Evolutionary conservation across 2,797 vertebrate species (phyloP).

Genomic region (Dermochelys coriacea): DNA sequence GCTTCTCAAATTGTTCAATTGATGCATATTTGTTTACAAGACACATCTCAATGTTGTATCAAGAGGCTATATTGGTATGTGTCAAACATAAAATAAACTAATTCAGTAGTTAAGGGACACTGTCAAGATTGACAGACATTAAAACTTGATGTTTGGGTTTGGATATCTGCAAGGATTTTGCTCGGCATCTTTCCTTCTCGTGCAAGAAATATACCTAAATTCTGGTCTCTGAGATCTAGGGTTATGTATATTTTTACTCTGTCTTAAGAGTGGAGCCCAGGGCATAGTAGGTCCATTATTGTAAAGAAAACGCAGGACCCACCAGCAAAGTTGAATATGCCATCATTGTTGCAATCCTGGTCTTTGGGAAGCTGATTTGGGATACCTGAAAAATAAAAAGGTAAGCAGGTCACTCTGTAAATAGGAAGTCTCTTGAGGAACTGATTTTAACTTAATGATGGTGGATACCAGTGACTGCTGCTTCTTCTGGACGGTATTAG

Average conservation of each 20-base stretch:
- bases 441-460: slow-evolving; percentile 16
- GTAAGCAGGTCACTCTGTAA: neutral
- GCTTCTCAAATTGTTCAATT: slow-evolving; percentile 37
- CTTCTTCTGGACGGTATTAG: neutral
- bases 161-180: neutral
- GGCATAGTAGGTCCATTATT: neutral
- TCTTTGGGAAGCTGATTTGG: neutral
- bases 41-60: slow-evolving; percentile 48
- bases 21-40: slow-evolving; percentile 30
- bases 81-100: neutral
- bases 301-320: neutral
- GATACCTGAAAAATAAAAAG: neutral
- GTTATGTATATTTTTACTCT: neutral
- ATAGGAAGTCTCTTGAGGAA: neutral
- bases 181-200: neutral
- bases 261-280: neutral
- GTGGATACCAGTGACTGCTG: slow-evolving; percentile 6
- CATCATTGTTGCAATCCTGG: rapidly evolving
- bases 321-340: neutral
- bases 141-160: neutral
- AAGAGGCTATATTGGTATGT: slow-evolving; percentile 17
- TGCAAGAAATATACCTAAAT: rapidly evolving
- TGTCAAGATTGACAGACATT: neutral
- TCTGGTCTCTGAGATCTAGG: neutral
- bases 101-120: neutral